phyloP scores from a whole-genome alignment of 2,888 invertebrate genomes.

The Ormyrus labotus region DNA sequence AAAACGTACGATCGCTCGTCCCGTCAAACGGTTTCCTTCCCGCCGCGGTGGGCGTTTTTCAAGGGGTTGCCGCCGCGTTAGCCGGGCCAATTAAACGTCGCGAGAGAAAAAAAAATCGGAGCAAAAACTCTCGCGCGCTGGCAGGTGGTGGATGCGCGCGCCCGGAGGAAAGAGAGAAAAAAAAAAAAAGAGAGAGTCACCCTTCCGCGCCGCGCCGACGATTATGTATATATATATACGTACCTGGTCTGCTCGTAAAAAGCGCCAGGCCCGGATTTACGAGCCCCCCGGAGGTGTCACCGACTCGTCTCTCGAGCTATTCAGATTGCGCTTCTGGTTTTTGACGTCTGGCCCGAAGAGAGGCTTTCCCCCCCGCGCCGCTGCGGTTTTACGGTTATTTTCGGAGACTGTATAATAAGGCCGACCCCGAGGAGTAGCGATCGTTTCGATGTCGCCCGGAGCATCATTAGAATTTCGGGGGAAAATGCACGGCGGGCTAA shows the following conservation, averaged over 20 bases:
- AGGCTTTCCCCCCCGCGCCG: not conserved
- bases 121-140: not conserved
- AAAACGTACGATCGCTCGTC: not conserved
- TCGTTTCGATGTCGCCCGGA: slow-evolving; percentile 58
- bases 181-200: slow-evolving; percentile 19
- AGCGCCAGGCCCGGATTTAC: slow-evolving; percentile 45
- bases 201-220: slow-evolving; percentile 33
- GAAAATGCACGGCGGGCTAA: slow-evolving; percentile 5
- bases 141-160: not conserved
- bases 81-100: slow-evolving; percentile 42
- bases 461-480: slow-evolving; percentile 49
- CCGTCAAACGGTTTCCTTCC: slow-evolving; percentile 44
- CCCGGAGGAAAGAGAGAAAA: not conserved
- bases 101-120: slow-evolving; percentile 3
- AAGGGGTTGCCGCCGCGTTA: slow-evolving; percentile 17
- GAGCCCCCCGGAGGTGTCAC: slow-evolving; percentile 35
- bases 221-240: not conserved
- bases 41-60: slow-evolving; percentile 42
- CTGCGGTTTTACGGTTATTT: slow-evolving; percentile 63
- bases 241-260: slow-evolving; percentile 42
- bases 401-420: slow-evolving; percentile 58
- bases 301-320: slow-evolving; percentile 23
- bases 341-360: slow-evolving; percentile 9
- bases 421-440: not conserved
- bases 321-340: slow-evolving; percentile 47